Base-by-base conservation (phyloP, 2,888 invertebrate genomes). In the Polietes domitor region DNA sequence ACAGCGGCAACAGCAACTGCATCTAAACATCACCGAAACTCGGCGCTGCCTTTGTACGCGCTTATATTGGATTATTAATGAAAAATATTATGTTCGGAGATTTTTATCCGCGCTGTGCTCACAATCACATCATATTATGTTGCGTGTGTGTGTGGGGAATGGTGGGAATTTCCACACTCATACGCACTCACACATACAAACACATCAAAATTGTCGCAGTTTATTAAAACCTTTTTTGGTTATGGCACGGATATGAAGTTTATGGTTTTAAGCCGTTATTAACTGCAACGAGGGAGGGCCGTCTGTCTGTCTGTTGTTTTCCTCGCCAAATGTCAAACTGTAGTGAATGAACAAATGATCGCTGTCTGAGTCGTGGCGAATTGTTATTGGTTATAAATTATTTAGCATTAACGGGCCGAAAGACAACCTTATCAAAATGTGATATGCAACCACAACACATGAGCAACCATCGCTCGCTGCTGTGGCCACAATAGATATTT, bases 11-110 rank as follows among this genome's bases (percentile, higher is more conserved):
- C 50, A 47, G 7, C 24, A 76, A n/a, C 19, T n/a, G 28, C 17
- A 77, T 7, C 15, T 43, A 75, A 80, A 71, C 47, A 26, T 58
- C 4, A 73, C n/a, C 65, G 41, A 75, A 75, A 76, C 55, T 76
- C 43, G 58, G 17, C 68, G 71, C 58, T 10, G 28, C 26, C 68
- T 68, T 32, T 37, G 47, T 58, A 58, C 73, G 65, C 55, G 65
- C 55, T 72, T 72, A 41, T 41, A 58, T 73, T 68, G 76, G 76
- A 79, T 82, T 82, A 79, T 72, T 50, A 76, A 79, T 82, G 76
- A 72, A 79, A 76, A 81, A 82, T 43, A 74, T 74, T 78, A 53
- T 63, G 61, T 50, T 68, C 58, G 21, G 19, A 82, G 68, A 73
- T 77, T 41, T 74, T 32, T 74, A 81, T 77, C 77, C 70, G 26